Evolutionary conservation across 2,113 vertebrate genomes (phyloP), one percentile per base, ranked within the genome.

Genomic region (Scomber scombrus): DNA sequence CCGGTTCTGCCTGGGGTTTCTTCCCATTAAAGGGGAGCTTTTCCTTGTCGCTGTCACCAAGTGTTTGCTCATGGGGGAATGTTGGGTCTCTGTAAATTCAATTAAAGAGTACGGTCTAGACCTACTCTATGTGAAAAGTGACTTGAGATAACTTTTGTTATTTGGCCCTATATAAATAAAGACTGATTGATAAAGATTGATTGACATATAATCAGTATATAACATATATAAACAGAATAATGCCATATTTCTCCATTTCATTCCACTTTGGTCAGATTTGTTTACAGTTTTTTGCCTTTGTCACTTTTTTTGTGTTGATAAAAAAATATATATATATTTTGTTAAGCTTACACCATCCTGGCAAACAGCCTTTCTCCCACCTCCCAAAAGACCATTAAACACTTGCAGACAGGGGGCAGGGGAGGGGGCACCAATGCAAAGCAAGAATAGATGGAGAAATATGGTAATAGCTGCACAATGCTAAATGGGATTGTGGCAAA

Each of bases 381-480:
- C 81, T 90, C 81, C 86, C 71, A 82, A 63, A 68, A 66, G 71
- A 81, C 72, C 67, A 81, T 84, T 73, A 81, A 86, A 85, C 79
- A 79, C 64, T 72, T 75, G 40, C 49, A 74, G 68, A 77, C 43
- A 69, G 23, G 50, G 60, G 70, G 51, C 40, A 47, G 79, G 26
- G 49, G 52, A 70, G 66, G 57, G 58, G 56, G 74, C 51, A 81
- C 61, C 78, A 83, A 58, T 56, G 67, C 58, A 79, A 67, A 85
- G 55, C 60, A 64, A 65, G 65, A 84, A 68, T 68, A 82, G 69
- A 88, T 65, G 26, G 69, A 81, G 73, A 75, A 52, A 55, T 74
- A 75, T 73, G 40, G 46, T 66, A 80, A 80, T 57, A 71, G 78
- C 62, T 70, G 68, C n/a, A 15, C 61, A 67, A 63, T 58, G 29